Evolutionary conservation across 1,140 invertebrate genomes (phyloP).

Genomic region (Latrodectus geometricus): DNA sequence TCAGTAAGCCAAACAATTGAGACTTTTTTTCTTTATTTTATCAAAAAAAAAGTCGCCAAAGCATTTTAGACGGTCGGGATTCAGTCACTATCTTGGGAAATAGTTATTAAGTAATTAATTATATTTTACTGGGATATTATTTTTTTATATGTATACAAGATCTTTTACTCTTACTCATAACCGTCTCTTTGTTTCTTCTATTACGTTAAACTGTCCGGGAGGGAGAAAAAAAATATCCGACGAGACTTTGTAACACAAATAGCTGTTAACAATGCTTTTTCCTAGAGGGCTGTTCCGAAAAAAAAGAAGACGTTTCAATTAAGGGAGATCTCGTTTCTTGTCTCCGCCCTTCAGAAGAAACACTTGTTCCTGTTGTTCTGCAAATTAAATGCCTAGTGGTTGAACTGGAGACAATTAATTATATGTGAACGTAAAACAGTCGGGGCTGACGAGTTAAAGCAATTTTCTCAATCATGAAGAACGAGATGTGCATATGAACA

Average conservation of each 20-base stretch:
- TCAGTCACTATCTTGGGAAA: conserved; percentile 17
- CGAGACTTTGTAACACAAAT: neutral
- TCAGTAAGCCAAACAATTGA: conserved; percentile 43
- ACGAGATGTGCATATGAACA: no score
- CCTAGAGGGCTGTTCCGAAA: conserved; percentile 16
- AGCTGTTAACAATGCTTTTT: neutral
- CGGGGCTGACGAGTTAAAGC: no score
- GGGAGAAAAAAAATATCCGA: neutral
- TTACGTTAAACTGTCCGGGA: neutral
- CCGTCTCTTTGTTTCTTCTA: neutral
- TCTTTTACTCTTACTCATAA: neutral
- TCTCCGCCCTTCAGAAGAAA: neutral
- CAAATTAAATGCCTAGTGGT: neutral
- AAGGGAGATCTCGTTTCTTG: neutral
- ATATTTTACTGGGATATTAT: neutral
- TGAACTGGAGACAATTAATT: no score
- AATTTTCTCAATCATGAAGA: no score
- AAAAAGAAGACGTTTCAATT: conserved; percentile 32
- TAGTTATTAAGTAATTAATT: conserved; percentile 58
- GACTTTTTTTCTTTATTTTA: conserved; percentile 6
- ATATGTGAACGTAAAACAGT: no score
- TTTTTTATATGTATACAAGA: neutral
- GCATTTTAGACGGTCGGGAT: neutral
- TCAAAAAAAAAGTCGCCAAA: neutral
- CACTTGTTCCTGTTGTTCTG: neutral